These are phyloP conservation scores for Syritta pipiens DNA, from an alignment of 2,888 invertebrate species.

Conservation along the genomic window DNA sequence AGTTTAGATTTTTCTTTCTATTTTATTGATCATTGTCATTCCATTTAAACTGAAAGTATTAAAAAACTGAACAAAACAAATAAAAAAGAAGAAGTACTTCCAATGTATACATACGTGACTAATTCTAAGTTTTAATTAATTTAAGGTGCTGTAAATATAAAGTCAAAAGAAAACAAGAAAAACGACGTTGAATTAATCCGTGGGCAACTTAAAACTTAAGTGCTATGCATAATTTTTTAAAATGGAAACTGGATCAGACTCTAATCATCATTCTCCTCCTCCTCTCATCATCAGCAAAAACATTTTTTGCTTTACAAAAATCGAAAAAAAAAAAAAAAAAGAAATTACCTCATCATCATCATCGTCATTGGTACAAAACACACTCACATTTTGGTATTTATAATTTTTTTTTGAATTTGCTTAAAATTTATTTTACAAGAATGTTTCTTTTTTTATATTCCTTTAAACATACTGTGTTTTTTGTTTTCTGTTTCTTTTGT, in stretches of 20 bases:
- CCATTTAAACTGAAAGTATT: neutral
- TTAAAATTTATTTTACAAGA: slow-evolving; percentile 17
- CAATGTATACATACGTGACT: no score
- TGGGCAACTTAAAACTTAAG: slow-evolving; percentile 11
- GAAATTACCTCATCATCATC: slow-evolving; percentile 31
- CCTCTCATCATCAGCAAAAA: slow-evolving; percentile 32
- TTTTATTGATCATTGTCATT: neutral
- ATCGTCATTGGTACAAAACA: slow-evolving; percentile 36
- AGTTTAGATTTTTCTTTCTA: no score
- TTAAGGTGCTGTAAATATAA: slow-evolving; percentile 25
- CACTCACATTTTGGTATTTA: slow-evolving; percentile 34
- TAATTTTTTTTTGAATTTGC: slow-evolving; percentile 24
- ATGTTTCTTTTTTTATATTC: slow-evolving; percentile 16
- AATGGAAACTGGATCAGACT: slow-evolving; percentile 32
- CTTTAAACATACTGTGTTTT: slow-evolving; percentile 24
- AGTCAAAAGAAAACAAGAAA: neutral
- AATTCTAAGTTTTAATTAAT: neutral
- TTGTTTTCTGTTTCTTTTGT: slow-evolving; percentile 22
- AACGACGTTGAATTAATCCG: neutral
- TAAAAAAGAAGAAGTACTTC: neutral
- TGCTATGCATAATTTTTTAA: neutral
- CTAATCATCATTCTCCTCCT: slow-evolving; percentile 30
- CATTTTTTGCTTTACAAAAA: slow-evolving; percentile 12
- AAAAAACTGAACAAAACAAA: neutral
- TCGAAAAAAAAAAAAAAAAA: slow-evolving; percentile 11